Evolutionary conservation across 2,113 vertebrate species (phyloP).

Genomic region (Peromyscus leucopus): DNA sequence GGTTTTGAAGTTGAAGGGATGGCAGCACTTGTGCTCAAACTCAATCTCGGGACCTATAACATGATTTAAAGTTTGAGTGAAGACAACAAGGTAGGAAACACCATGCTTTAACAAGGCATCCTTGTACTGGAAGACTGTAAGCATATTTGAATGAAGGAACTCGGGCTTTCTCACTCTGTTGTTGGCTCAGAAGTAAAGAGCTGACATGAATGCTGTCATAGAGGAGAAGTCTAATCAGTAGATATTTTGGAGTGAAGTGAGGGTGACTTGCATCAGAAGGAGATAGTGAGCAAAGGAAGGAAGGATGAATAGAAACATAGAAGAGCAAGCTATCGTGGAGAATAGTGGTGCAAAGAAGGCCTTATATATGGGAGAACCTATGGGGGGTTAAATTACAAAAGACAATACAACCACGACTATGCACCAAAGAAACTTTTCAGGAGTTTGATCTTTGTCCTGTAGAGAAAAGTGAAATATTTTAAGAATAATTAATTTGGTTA

Average conservation of each 20-base stretch:
- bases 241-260: too few species aligned
- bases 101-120: not conserved
- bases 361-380: not conserved
- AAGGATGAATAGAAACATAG: not conserved
- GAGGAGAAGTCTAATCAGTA: not conserved
- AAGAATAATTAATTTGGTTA: not conserved
- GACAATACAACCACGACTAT: not conserved
- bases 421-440: not conserved
- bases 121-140: not conserved
- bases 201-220: not conserved
- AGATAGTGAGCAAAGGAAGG: not conserved
- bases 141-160: not conserved
- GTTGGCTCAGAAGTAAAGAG: not conserved
- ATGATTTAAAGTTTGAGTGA: not conserved
- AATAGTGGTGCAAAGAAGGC: not conserved
- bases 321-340: not conserved
- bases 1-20: not conserved
- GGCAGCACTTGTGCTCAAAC: not conserved
- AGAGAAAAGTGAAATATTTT: not conserved
- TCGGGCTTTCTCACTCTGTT: not conserved
- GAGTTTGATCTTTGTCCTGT: not conserved
- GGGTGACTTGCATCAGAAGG: not conserved
- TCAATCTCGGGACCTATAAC: not conserved
- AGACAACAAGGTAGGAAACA: not conserved
- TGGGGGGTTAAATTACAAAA: constrained; percentile 33